Evolutionary conservation across 2,888 invertebrate species (phyloP).

Genomic region (Lumbricus terrestris): DNA sequence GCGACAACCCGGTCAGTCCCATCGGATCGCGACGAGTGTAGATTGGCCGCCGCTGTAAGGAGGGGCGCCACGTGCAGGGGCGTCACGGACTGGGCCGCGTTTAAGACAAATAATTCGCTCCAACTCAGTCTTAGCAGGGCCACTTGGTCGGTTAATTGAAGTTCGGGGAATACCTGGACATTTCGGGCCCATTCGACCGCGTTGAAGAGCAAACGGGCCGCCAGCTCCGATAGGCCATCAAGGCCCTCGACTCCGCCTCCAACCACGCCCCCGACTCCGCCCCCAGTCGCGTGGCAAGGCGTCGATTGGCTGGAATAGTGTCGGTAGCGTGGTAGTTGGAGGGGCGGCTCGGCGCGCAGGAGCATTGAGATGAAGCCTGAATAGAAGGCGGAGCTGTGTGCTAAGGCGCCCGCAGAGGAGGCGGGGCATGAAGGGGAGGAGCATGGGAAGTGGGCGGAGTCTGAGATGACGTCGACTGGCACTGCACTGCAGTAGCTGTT

Average conservation of each 20-base stretch:
- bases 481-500: slow-evolving; percentile 36
- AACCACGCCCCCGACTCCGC: neutral
- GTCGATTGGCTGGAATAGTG: slow-evolving; percentile 80
- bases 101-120: slow-evolving; percentile 95
- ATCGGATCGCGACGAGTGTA: slow-evolving; percentile 53
- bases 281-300: slow-evolving; percentile 53
- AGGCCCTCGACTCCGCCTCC: slow-evolving; percentile 71
- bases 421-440: neutral
- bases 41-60: slow-evolving; percentile 93
- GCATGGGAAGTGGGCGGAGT: neutral
- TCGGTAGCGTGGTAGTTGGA: slow-evolving; percentile 86
- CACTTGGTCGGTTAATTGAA: slow-evolving; percentile 85
- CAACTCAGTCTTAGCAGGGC: slow-evolving; percentile 89
- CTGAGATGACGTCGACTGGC: neutral
- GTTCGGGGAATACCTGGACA: slow-evolving; percentile 95
- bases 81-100: slow-evolving; percentile 96
- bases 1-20: slow-evolving; percentile 72
- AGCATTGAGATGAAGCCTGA: slow-evolving; percentile 93
- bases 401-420: slow-evolving; percentile 67
- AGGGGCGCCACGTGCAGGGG: slow-evolving; percentile 82
- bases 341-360: slow-evolving; percentile 92
- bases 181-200: slow-evolving; percentile 98
- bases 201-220: slow-evolving; percentile 89
- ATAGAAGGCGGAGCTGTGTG: slow-evolving; percentile 67
- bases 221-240: slow-evolving; percentile 95